Evolutionary conservation across 2,797 vertebrate genomes (phyloP).

Genomic region (Microcaecilia unicolor): DNA sequence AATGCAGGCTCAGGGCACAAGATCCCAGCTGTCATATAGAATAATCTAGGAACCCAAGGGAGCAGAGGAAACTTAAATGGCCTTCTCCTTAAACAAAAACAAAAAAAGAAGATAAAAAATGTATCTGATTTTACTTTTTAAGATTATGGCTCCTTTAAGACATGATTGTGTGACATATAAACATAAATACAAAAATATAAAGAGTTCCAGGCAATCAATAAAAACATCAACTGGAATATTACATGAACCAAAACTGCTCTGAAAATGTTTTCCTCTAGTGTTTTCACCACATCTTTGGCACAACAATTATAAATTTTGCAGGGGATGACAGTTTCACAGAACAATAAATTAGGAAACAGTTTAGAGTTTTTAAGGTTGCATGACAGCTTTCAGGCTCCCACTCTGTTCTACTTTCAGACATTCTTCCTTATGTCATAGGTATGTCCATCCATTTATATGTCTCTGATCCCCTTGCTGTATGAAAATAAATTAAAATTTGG

Average conservation of each 20-base stretch:
- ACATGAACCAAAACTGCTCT: conserved; percentile 2
- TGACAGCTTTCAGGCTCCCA: neutral
- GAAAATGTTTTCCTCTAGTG: conserved; percentile 5
- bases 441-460: no score
- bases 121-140: conserved; percentile 4
- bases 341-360: neutral
- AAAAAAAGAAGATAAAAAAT: neutral
- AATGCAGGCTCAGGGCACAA: no score
- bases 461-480: no score
- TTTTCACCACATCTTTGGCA: conserved; percentile 3
- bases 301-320: conserved; percentile 8
- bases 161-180: conserved; percentile 28
- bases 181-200: no score
- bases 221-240: conserved; percentile 4
- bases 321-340: neutral
- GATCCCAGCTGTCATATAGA: no score
- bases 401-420: conserved; percentile 8
- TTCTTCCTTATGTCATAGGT: no score
- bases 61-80: no score
- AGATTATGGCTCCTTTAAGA: no score
- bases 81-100: no score
- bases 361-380: conserved; percentile 3
- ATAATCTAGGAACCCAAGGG: no score
- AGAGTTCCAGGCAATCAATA: conserved; percentile 2
- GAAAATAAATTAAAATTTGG: no score